These are phyloP conservation scores for Sweltsa coloradensis DNA, from an alignment of 1,140 invertebrate genomes.

Conservation along the genomic window DNA sequence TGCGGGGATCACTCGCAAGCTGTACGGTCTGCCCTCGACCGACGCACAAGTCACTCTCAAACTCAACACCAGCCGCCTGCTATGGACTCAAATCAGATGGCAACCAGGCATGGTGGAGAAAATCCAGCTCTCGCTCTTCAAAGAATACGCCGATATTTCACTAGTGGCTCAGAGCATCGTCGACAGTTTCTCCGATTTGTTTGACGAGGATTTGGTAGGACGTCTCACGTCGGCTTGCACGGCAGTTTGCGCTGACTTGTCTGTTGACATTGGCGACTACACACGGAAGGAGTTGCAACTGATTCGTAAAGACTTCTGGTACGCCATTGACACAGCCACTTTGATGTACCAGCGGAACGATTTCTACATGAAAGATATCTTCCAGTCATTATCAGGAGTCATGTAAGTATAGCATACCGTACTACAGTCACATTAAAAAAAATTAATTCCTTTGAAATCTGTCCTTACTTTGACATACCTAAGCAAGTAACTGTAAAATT, in stretches of 20 bases:
- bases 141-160: slow-evolving; percentile 6
- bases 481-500: no score
- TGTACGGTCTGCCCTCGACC: neutral
- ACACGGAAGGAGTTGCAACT: neutral
- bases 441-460: no score
- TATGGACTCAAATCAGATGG: slow-evolving; percentile 8
- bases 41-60: slow-evolving; percentile 2
- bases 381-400: neutral
- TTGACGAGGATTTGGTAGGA: slow-evolving; percentile 2
- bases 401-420: slow-evolving; percentile 9
- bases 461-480: no score
- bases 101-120: neutral
- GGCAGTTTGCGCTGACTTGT: neutral
- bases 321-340: neutral
- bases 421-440: neutral
- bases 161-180: neutral
- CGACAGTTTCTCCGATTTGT: slow-evolving; percentile 2
- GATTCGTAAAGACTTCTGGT: slow-evolving; percentile 1
- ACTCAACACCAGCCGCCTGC: slow-evolving; percentile 7
- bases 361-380: slow-evolving; percentile 9
- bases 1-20: neutral
- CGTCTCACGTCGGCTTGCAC: neutral
- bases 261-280: neutral
- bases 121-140: neutral
- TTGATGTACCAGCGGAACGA: slow-evolving; percentile 7